phyloP scores from a whole-genome alignment of 2,113 vertebrate species.

The Pterocles gutturalis region DNA sequence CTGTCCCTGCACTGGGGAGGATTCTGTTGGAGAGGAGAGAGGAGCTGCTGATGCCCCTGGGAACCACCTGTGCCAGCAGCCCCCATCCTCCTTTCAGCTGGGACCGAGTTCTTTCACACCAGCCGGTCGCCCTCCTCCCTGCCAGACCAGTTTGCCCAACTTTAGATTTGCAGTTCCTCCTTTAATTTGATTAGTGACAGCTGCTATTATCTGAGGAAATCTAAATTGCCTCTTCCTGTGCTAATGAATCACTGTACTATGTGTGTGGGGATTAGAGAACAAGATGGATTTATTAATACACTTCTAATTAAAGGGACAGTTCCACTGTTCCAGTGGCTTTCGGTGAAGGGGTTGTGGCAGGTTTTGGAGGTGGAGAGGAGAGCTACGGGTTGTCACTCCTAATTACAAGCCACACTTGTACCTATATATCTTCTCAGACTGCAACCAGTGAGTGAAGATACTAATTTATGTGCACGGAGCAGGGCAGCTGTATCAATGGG shows the following conservation, averaged over 20 bases:
- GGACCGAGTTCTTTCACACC: not conserved
- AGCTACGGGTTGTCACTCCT: not conserved
- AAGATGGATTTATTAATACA: conserved; percentile 78
- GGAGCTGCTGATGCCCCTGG: not conserved
- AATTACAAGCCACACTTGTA: not conserved
- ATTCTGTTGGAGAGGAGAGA: not conserved
- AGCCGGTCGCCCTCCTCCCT: not conserved
- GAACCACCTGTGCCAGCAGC: not conserved
- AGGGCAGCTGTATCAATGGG: not conserved
- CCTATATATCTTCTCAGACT: conserved; percentile 7
- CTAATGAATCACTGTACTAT: conserved; percentile 77
- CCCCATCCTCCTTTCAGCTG: not conserved
- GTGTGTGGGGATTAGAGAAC: conserved; percentile 71
- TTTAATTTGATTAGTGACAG: conserved; percentile 78
- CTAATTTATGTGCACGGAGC: not conserved
- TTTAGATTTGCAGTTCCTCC: conserved; percentile 59
- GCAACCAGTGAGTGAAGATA: not conserved
- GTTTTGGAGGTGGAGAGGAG: not conserved
- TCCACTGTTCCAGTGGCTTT: conserved; percentile 13
- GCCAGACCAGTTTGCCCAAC: not conserved
- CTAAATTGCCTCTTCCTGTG: conserved; percentile 79
- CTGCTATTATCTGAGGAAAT: conserved; percentile 81
- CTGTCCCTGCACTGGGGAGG: not conserved
- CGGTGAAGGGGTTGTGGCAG: not conserved
- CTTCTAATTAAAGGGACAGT: conserved; percentile 77